phyloP scores from a whole-genome alignment of 2,797 vertebrate genomes.

The Hypotaenidia philippensis region DNA sequence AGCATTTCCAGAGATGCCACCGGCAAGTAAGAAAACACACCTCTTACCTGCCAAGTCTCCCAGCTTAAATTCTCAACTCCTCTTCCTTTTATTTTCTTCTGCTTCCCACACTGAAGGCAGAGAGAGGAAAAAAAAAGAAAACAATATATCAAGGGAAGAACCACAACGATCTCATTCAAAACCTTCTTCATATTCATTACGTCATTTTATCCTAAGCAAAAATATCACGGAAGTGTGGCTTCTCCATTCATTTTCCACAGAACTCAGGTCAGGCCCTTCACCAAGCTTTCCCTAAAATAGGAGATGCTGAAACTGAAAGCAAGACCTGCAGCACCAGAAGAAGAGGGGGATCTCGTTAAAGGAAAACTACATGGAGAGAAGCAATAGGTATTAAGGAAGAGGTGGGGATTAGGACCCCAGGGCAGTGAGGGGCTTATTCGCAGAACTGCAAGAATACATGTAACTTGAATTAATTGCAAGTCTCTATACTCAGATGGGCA shows the following conservation, averaged over 20 bases:
- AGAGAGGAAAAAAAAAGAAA: neutral
- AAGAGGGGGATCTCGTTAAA: neutral
- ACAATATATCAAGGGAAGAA: neutral
- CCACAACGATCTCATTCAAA: neutral
- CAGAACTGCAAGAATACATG: neutral
- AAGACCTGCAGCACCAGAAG: accelerated
- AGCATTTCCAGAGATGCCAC: neutral
- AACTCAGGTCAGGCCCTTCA: neutral
- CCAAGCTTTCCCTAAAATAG: neutral
- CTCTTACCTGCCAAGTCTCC: constrained; percentile 75
- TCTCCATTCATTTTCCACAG: neutral
- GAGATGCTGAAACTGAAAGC: neutral
- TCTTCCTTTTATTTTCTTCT: constrained; percentile 51
- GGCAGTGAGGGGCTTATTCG: neutral
- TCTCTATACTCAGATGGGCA: neutral
- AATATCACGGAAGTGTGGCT: neutral
- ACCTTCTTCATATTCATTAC: neutral
- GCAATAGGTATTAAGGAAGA: neutral
- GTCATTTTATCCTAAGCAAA: neutral
- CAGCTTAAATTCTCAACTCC: constrained; percentile 48
- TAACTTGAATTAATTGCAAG: neutral
- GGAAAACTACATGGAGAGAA: neutral
- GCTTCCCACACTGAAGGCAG: constrained; percentile 51
- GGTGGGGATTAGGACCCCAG: neutral
- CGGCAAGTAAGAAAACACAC: neutral